phyloP scores from a whole-genome alignment of 2,113 vertebrate species.

The Sapajus apella region DNA sequence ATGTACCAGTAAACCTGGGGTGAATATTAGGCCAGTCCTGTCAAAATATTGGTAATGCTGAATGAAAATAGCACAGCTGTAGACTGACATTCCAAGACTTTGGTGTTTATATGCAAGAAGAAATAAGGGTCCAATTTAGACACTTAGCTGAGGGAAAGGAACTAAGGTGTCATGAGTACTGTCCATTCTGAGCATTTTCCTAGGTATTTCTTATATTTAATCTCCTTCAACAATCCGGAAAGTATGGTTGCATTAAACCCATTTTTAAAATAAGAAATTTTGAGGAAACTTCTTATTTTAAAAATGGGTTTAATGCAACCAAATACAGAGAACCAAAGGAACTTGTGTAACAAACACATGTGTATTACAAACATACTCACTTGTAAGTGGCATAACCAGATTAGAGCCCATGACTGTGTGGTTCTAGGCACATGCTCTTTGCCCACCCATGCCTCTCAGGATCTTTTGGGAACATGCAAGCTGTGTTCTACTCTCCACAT shows the following conservation, averaged over 20 bases:
- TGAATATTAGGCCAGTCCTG: background rate
- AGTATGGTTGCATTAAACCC: background rate
- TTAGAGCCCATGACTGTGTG: background rate
- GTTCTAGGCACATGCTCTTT: background rate
- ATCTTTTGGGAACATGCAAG: background rate
- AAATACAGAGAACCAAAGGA: background rate
- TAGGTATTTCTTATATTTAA: background rate
- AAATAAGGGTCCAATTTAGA: constrained; percentile 34
- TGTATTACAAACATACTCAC: background rate
- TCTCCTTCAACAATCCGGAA: background rate
- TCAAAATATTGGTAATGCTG: constrained; percentile 57
- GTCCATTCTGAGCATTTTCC: background rate
- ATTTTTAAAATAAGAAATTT: constrained; percentile 32
- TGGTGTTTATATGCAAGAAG: constrained; percentile 31
- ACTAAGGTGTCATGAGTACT: background rate
- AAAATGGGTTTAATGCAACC: too few species aligned
- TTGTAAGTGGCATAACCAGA: background rate
- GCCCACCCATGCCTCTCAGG: background rate
- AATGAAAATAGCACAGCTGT: constrained; percentile 29
- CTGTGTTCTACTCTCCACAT: background rate
- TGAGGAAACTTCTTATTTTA: background rate
- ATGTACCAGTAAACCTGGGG: constrained; percentile 27
- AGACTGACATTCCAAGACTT: constrained; percentile 13
- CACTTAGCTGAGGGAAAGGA: background rate
- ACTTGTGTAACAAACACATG: background rate